Evolutionary conservation across 2,797 vertebrate genomes (phyloP).

Genomic region (Squalus acanthias): DNA sequence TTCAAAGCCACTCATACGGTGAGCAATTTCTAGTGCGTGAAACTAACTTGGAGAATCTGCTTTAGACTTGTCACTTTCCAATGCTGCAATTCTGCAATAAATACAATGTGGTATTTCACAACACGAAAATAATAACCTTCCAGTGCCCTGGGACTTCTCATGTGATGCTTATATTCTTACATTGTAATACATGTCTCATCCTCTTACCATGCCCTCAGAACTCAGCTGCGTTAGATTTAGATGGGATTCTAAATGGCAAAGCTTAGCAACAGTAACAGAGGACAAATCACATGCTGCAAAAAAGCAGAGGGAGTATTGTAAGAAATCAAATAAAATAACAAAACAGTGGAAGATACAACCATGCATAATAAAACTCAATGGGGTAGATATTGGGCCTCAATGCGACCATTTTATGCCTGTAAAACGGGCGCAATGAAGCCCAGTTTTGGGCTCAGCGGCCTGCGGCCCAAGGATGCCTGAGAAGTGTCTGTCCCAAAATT

Average conservation of each 20-base stretch:
- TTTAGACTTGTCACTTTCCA: not conserved
- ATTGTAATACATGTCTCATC: not conserved
- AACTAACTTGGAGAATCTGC: not conserved
- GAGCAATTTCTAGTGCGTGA: not conserved
- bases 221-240: not conserved
- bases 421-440: too few relatives aligned
- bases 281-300: not conserved
- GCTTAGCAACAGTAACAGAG: not conserved
- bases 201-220: not conserved
- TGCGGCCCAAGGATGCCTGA: too few relatives aligned
- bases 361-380: not conserved
- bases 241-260: conserved; percentile 3
- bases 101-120: not conserved
- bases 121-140: not conserved
- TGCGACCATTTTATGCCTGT: too few relatives aligned
- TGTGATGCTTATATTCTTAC: not conserved
- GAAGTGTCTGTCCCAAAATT: too few relatives aligned
- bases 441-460: too few relatives aligned
- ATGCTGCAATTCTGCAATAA: not conserved
- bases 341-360: not conserved
- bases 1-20: too few relatives aligned
- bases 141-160: not conserved
- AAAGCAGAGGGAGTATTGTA: not conserved
- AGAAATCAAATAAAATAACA: not conserved
- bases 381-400: not conserved